Base-by-base conservation (phyloP, 2,888 invertebrate species). In the Thymelicus acteon region DNA sequence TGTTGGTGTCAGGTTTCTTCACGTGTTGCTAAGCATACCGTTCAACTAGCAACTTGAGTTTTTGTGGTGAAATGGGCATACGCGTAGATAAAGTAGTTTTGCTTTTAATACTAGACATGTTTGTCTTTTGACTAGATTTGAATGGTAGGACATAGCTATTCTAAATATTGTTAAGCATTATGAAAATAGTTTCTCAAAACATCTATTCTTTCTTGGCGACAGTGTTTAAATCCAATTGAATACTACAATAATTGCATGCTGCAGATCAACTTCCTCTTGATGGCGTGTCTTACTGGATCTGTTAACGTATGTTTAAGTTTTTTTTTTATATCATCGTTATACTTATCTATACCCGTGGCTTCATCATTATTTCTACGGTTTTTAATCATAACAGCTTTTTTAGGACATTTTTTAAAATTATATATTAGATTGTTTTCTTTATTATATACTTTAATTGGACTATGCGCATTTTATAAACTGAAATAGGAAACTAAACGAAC, bases 211-310 rank as follows among this genome's bases (percentile, higher is more conserved):
- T 66, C 67, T 66, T 62, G 40, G 63, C 24, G 60, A 63, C 62
- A 69, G 49, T 74, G 72, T 72, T 74, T 68, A 60, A 67, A 49
- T 67, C 71, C 52, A 47, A 71, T 74, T 68, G 24, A 24, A 10
- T 54, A 62, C 62, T 37, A 65, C 52, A 48, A 48, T 67, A 71
- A 71, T 49, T 66, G 66, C 54, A 70, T 47, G 13, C 15, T 47
- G 58, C 24, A 37, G 52, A 58, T 19, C 15, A 13, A 67, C n/a
- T 49, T 71, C 64, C 71, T 60, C 58, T 60, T 70, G 70, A 58
- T 67, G 60, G 60, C 63, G 60, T 67, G 12, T 66, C 60, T 67
- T 49, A 63, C 47, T 58, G 60, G 63, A 48, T 57, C 15, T 47
- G 63, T 64, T 58, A 72, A 70, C 58, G 64, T 61, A 64, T 65